phyloP scores from a whole-genome alignment of 2,888 invertebrate genomes.

The Acanthosoma haemorrhoidale region DNA sequence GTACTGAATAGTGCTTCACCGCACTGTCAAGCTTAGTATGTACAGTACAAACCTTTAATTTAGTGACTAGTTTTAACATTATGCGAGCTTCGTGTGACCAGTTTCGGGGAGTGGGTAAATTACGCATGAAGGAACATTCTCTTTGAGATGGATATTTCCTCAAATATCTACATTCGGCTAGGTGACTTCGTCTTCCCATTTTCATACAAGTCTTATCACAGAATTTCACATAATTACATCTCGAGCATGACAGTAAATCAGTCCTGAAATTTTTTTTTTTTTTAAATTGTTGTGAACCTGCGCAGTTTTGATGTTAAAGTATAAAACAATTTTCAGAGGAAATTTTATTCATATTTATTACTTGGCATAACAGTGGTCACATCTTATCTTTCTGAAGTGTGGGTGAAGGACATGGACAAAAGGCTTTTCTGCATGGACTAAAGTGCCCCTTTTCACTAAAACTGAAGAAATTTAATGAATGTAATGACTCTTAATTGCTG shows the following conservation, averaged over 20 bases:
- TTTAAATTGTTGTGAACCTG: constrained; percentile 19
- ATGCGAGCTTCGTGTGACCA: constrained; percentile 80
- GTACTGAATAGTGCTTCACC: no score
- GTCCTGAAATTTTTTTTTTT: constrained; percentile 53
- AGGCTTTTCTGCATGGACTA: constrained; percentile 65
- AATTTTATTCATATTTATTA: constrained; percentile 47
- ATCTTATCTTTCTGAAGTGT: constrained; percentile 62
- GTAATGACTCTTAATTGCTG: no score
- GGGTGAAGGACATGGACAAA: constrained; percentile 68
- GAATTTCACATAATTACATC: constrained; percentile 74
- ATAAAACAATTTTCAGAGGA: neutral
- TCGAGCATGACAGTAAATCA: constrained; percentile 72
- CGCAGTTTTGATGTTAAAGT: neutral
- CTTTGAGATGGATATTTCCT: constrained; percentile 63
- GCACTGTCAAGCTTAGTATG: no score
- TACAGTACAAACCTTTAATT: constrained; percentile 48
- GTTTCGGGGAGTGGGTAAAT: no score
- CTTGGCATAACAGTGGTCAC: constrained; percentile 72
- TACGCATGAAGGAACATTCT: no score
- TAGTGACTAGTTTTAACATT: constrained; percentile 68
- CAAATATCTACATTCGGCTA: constrained; percentile 73
- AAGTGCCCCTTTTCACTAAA: constrained; percentile 53
- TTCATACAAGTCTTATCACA: constrained; percentile 76
- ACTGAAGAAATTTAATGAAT: neutral
- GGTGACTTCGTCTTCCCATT: constrained; percentile 75